Base-by-base conservation (phyloP, 2,888 invertebrate species). In the Diloba caeruleocephala region DNA sequence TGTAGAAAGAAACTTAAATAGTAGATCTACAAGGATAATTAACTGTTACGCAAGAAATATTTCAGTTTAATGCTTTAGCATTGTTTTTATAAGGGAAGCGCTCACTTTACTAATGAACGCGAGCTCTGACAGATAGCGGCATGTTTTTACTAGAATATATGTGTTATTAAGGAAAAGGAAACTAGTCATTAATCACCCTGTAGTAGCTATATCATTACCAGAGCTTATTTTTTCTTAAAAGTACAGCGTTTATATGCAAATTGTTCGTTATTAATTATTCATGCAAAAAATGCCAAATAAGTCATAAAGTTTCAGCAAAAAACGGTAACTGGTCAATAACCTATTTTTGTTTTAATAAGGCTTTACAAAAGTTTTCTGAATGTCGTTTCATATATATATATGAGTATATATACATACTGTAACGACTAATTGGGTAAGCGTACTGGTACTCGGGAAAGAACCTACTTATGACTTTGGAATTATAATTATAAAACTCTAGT, bases 121-220 rank as follows among this genome's bases (percentile, higher is more conserved):
- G 41, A 68, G 58, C 69, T 70, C 64, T 60, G 39, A 49, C 17
- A 31, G 38, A 54, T 58, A 58, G 71, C 58, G 66, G 58, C 39
- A 61, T 58, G 59, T 56, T 62, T 67, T 71, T 56, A 52, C 44
- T 28, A 54, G 48, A 61, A 57, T 59, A 32, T 39, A 43, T 45
- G 38, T 51, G 44, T 46, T 68, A 60, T 74, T 71, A 71, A 65
- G 74, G 69, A 74, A 77, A 61, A 77, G 73, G 71, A 76, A 78
- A 67, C 51, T 34, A 43, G 52, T 59, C 75, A 79, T 83, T 74
- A 76, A 82, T 82, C 79, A 82, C 77, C 56, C 52, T 39, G 65
- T 55, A 67, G 58, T 53, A 60, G 48, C 26, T 44, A 34, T 66
- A 70, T 69, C 63, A 66, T 62, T 72, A 19, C 54, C 36, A 56